Conservation (phyloP, 2,797 vertebrate genomes). For the Siniperca obscura region DNA sequence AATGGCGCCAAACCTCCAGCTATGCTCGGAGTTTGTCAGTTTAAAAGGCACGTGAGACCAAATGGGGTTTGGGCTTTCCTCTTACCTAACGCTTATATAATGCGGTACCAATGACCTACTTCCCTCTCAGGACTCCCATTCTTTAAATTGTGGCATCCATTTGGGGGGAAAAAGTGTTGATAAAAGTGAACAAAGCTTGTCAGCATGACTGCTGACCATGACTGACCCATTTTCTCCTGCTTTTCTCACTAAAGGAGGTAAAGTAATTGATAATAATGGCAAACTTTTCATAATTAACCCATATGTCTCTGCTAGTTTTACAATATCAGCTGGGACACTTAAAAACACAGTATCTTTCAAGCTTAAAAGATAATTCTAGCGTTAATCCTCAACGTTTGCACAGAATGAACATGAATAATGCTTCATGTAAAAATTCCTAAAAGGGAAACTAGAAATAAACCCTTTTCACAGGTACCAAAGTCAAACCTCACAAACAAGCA, state of each 20-base stretch:
- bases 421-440: not conserved
- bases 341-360: not conserved
- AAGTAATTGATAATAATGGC: not conserved
- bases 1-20: constrained; percentile 36
- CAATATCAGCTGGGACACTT: not conserved
- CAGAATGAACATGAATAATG: not conserved
- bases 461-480: not conserved
- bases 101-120: constrained; percentile 76
- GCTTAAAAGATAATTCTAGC: not conserved
- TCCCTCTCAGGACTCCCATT: constrained; percentile 39
- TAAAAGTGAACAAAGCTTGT: constrained; percentile 31
- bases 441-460: constrained; percentile 4
- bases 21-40: constrained; percentile 16
- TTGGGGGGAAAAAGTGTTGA: constrained; percentile 19
- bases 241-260: constrained; percentile 5
- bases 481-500: not conserved
- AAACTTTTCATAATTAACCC: constrained; percentile 6
- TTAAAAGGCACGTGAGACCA: constrained; percentile 61
- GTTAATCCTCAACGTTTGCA: constrained; percentile 2
- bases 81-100: constrained; percentile 73
- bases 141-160: constrained; percentile 57
- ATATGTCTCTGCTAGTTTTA: not conserved
- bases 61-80: constrained; percentile 62
- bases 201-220: not conserved
- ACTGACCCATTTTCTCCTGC: constrained; percentile 48